Percentiles rank a stretch among this genome's conserved stretches.
Conservation (phyloP, 1,140 invertebrate genomes). For the Goniozus legneri region DNA sequence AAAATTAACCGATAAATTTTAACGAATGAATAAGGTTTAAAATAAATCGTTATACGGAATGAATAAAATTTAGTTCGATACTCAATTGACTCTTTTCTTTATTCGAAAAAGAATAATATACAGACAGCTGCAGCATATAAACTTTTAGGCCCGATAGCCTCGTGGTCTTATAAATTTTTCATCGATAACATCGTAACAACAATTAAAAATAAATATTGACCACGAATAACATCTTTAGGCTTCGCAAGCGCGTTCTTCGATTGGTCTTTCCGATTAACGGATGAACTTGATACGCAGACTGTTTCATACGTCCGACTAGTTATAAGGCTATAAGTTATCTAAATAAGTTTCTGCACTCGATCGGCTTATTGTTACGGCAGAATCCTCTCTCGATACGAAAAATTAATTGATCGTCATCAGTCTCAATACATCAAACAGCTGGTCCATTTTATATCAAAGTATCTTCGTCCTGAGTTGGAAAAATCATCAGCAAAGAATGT, state of each 20-base stretch:
- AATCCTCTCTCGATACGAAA: too few species aligned
- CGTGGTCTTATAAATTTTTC: neutral
- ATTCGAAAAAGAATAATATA: neutral
- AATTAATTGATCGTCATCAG: neutral
- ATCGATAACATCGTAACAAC: too few species aligned
- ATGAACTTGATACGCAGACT: neutral
- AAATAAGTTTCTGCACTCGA: too few species aligned
- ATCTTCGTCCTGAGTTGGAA: constrained; percentile 70
- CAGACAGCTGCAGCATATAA: neutral
- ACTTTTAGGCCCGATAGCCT: neutral
- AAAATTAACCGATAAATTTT: neutral
- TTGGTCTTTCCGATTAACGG: constrained; percentile 19
- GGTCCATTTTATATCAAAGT: constrained; percentile 63
- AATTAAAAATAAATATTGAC: too few species aligned
- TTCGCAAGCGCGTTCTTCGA: constrained; percentile 5
- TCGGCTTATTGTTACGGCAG: too few species aligned
- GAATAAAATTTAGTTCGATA: neutral
- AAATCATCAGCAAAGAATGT: constrained; percentile 66
- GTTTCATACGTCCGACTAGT: neutral
- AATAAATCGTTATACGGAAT: neutral
- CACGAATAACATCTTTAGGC: constrained; percentile 1
- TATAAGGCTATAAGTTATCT: too few species aligned
- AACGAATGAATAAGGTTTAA: neutral
- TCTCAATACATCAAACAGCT: neutral
- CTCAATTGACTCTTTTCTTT: neutral